A percentile compares a stretch with the other conserved stretches of the same genome.
Conservation (phyloP, 1,140 invertebrate genomes). For the Papilio helenus region DNA sequence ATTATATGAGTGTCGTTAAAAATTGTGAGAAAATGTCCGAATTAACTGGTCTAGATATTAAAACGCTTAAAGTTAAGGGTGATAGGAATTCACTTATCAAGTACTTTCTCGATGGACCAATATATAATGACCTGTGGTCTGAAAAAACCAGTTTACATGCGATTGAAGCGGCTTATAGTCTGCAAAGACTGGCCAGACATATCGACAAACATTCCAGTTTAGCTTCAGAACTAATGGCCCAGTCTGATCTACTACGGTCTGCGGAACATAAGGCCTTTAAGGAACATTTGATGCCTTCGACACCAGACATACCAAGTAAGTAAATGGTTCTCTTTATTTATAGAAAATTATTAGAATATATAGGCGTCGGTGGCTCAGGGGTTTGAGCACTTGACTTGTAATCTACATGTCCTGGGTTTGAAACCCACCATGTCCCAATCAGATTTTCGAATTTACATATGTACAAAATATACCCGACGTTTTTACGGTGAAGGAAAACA, state of each 20-base stretch:
- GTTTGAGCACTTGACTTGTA: no score
- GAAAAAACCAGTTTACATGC: slow-evolving; percentile 54
- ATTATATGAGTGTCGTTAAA: slow-evolving; percentile 61
- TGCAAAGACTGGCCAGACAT: slow-evolving; percentile 63
- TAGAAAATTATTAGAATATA: no score
- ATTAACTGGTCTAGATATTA: slow-evolving; percentile 66
- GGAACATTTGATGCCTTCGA: slow-evolving; percentile 49
- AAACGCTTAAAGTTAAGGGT: slow-evolving; percentile 58
- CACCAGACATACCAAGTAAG: slow-evolving; percentile 44
- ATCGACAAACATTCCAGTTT: slow-evolving; percentile 58
- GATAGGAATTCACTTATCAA: slow-evolving; percentile 69
- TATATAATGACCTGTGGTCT: slow-evolving; percentile 59
- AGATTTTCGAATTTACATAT: no score
- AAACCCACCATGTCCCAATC: no score
- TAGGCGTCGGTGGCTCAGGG: no score
- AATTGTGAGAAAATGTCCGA: slow-evolving; percentile 63
- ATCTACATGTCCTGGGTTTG: no score
- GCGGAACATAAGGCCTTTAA: slow-evolving; percentile 45
- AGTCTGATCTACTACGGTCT: slow-evolving; percentile 43
- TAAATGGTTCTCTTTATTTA: background rate
- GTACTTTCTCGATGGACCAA: slow-evolving; percentile 66
- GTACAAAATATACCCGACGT: no score
- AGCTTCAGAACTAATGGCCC: slow-evolving; percentile 47
- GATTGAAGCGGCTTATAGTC: slow-evolving; percentile 58
- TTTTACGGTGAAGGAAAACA: no score